Evolutionary conservation across 2,888 invertebrate genomes (phyloP), one percentile per base, ranked within the genome.

Genomic region (Megastigmus dorsalis): DNA sequence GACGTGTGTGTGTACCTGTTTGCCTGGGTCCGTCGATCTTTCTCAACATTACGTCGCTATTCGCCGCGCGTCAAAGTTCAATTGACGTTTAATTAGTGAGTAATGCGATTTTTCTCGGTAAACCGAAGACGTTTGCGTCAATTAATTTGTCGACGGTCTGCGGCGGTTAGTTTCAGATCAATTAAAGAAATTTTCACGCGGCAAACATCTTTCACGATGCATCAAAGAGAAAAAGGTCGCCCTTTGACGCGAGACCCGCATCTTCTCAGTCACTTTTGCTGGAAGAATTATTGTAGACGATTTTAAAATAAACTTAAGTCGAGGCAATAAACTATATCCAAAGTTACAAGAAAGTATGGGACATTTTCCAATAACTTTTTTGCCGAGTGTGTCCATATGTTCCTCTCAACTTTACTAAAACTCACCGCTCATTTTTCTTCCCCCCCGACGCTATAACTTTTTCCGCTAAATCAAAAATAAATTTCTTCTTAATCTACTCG

Each of bases 291-390:
- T n/a, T 41, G 1, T 36, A 15, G 20, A 20, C 10, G 26, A 55
- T 48, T 48, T 54, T 28, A 36, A 43, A 54, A 63, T 59, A 52
- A 72, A 60, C 41, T 52, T 18, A 2, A 43, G 23, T 63, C 60
- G 54, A 9, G 26, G 66, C 60, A 62, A 62, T 73, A 73, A 73
- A 73, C 45, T 43, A 48, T 30, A 33, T n/a, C n/a, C 23, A 26
- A 55, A 63, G 20, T 66, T 43, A 43, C 10, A 30, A 59, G 36
- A 54, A 69, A 70, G 59, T 66, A 65, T 23, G 54, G 9, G 69
- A 66, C 60, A 60, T 52, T 74, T 70, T 52, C 69, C 69, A 54
- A 70, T 59, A 74, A 74, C 26, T 70, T 66, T 69, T 48, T 52
- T 57, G n/a, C 26, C n/a, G 18, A 43, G 36, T 28, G 15, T 50